Base-by-base conservation (phyloP, 2,113 vertebrate species). In the Cebus imitator region DNA sequence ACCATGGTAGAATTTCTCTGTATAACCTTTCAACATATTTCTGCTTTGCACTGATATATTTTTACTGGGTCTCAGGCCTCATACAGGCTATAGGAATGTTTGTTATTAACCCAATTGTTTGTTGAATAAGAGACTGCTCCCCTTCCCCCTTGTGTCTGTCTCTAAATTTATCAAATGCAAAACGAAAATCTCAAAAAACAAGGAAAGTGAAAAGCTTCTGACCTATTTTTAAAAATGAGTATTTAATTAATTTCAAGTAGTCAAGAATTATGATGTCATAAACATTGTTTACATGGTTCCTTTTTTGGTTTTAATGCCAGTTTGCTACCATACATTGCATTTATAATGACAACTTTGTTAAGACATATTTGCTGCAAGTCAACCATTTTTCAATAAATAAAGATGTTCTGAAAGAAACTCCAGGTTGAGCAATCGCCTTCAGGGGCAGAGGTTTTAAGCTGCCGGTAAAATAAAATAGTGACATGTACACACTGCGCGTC, bases 91-190 rank as follows among this genome's bases (percentile, higher is more conserved):
- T 27, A 93, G 50, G 72, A 30, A 82, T 88, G 64, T 82, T 70
- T 93, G 57, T 85, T 92, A 80, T 81, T 75, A 82, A 85, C 50
- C 13, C 48, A 85, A 78, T 58, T 82, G 4, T 87, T 73, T 79
- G 61, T 75, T 85, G 73, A 80, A 58, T 37, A 95, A 70, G 35
- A 96, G 83, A 87, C 32, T n/a, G 9, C 5, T 70, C 21, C 43
- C 9, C 43, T 8, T 70, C 57, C 40, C 4, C 18, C 13, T n/a
- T 40, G 89, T 78, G 52, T 48, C 57, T 85, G 32, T 73, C 73
- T 61, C n/a, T 48, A 94, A 94, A 68, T 81, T 78, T 95, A 68
- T 21, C 58, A 68, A 95, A 92, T 58, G 40, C 40, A 68, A 57
- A 91, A 80, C 79, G 11, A 79, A 92, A 83, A 80, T 61, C 35